Evolutionary conservation across 2,888 invertebrate species (phyloP).

Genomic region (Melangyna quadrimaculata): DNA sequence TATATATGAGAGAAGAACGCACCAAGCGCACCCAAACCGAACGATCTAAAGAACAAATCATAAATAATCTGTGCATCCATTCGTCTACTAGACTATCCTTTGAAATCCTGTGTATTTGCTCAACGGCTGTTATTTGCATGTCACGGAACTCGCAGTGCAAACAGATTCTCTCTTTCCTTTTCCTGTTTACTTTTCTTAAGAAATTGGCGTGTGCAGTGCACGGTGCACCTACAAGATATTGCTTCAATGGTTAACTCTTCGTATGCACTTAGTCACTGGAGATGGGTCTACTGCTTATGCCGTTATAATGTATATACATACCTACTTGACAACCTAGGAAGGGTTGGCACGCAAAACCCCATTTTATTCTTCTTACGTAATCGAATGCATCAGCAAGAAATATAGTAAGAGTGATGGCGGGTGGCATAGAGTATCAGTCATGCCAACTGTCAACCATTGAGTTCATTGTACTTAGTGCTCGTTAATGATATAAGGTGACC

Average conservation of each 20-base stretch:
- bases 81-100: conserved; percentile 53
- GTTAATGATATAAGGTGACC: conserved; percentile 10
- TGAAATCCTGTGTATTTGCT: conserved; percentile 53
- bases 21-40: neutral
- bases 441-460: conserved; percentile 43
- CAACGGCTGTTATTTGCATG: conserved; percentile 65
- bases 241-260: conserved; percentile 27
- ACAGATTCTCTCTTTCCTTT: conserved; percentile 50
- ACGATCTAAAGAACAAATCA: conserved; percentile 39
- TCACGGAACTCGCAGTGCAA: conserved; percentile 53
- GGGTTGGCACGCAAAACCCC: conserved; percentile 49
- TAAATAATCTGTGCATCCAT: conserved; percentile 45
- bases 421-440: neutral
- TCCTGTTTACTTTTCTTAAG: conserved; percentile 50
- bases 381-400: conserved; percentile 51
- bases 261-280: conserved; percentile 37
- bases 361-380: conserved; percentile 56
- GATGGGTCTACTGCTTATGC: conserved; percentile 16
- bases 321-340: conserved; percentile 43
- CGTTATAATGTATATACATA: conserved; percentile 25
- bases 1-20: neutral
- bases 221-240: conserved; percentile 18
- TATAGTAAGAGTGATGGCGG: neutral
- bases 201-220: conserved; percentile 34
- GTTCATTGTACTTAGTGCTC: conserved; percentile 61